phyloP scores from a whole-genome alignment of 92 coral and sea anemone species.

The Heliopora coerulea region DNA sequence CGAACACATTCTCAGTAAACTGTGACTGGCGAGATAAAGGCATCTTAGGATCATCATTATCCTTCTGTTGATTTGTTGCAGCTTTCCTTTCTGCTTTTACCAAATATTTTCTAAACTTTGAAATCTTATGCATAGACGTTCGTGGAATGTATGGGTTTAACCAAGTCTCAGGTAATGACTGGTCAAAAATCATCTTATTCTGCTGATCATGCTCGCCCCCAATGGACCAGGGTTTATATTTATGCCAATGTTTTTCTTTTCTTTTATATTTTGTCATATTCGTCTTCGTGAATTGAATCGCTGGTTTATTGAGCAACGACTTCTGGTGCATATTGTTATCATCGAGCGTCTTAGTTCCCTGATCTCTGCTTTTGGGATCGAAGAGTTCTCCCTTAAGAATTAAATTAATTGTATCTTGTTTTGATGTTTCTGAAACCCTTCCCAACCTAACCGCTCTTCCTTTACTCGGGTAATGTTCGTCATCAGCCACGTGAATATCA shows the following conservation, averaged over 20 bases:
- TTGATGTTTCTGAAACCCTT: not conserved
- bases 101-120: not conserved
- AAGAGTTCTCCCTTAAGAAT: not conserved
- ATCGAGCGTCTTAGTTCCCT: not conserved
- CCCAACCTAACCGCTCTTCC: too few species aligned
- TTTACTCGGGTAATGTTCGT: too few species aligned
- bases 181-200: not conserved
- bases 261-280: not conserved
- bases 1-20: not conserved
- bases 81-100: not conserved
- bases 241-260: not conserved
- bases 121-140: not conserved
- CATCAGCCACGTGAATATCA: too few species aligned
- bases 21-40: not conserved
- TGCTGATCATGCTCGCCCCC: not conserved
- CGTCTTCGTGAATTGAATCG: not conserved
- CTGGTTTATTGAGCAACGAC: not conserved
- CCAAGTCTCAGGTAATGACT: not conserved
- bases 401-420: not conserved
- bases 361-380: not conserved
- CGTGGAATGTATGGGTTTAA: not conserved
- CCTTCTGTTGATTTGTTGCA: not conserved
- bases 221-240: not conserved
- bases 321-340: not conserved
- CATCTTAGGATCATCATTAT: not conserved